Evolutionary conservation across 2,797 vertebrate genomes (phyloP), one percentile per base, ranked within the genome.

Genomic region (Toxotes lorentzi): DNA sequence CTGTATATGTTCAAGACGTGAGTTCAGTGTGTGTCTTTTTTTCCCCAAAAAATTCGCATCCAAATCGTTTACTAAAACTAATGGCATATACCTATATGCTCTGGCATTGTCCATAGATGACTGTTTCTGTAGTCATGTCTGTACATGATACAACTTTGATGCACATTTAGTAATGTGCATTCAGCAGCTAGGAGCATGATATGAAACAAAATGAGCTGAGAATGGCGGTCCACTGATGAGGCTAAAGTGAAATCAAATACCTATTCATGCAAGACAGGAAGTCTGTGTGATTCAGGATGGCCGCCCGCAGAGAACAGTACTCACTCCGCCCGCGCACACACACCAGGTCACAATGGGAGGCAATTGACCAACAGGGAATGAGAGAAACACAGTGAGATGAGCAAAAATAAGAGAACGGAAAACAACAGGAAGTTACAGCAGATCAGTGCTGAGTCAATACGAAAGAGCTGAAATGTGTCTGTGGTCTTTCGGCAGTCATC

Each of bases 191-290:
- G 34, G 27, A n/a, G 79, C 67, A 69, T 68, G 80, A 79, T 41
- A 71, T 71, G 73, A 78, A 77, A 85, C 58, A 61, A 78, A 83
- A 89, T 70, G 74, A 88, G 79, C 65, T 59, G 87, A 82, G 72
- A 61, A 53, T 82, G 89, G 70, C 34, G 69, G 47, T 75, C 82
- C 84, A 72, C 86, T 79, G 83, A 90, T 86, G 83, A 88, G 69
- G 84, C 90, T 89, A 67, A 88, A 91, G 87, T 91, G 86, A 93
- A 92, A 92, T 93, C 87, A 94, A 94, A 95, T 96, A 97, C 96
- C 95, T 97, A 97, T 95, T 96, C 95, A 96, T 95, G 96, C 95
- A 97, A 94, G 95, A 94, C 95, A 94, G 94, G 94, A 90, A 88
- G 91, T 86, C 88, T 88, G 87, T 83, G 88, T 89, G 91, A 95